A percentile compares a stretch with the other conserved stretches of the same genome.
Conservation (phyloP, 2,797 vertebrate genomes). For the Lagocephalus sceleratus region DNA sequence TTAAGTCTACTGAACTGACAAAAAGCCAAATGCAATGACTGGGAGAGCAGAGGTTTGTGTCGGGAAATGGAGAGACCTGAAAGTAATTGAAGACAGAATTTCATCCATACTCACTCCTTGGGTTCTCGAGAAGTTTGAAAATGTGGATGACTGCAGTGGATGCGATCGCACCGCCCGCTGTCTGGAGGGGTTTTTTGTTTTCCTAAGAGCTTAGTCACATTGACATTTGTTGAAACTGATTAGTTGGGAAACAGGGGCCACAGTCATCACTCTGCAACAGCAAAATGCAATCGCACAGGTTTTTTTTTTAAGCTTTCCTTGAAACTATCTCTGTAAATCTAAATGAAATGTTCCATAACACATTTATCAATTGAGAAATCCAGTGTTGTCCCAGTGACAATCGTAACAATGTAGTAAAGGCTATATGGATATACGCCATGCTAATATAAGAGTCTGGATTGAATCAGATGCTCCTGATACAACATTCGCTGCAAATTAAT, state of each 20-base stretch:
- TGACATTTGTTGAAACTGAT: neutral
- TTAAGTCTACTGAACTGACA: constrained; percentile 43
- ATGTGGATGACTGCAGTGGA: constrained; percentile 22
- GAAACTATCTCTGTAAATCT: constrained; percentile 2
- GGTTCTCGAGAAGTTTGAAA: constrained; percentile 21
- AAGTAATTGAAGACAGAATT: constrained; percentile 53
- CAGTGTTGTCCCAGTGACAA: too few relatives aligned
- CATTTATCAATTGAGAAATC: too few relatives aligned
- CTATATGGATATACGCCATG: neutral
- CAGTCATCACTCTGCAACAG: neutral
- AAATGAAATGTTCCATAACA: neutral
- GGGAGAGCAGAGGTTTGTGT: constrained; percentile 18
- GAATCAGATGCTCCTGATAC: too few relatives aligned
- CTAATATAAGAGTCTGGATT: neutral
- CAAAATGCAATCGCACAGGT: neutral
- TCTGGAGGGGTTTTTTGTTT: constrained; percentile 28
- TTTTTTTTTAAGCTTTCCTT: constrained; percentile 2
- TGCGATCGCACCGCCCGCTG: constrained; percentile 1
- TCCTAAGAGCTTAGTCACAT: constrained; percentile 20
- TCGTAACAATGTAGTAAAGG: too few relatives aligned
- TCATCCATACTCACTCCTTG: constrained; percentile 26
- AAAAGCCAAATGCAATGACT: constrained; percentile 33
- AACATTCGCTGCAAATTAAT: too few relatives aligned
- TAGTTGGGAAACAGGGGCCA: neutral
- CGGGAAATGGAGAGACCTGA: constrained; percentile 25